Evolutionary conservation across 2,888 invertebrate genomes (phyloP), one percentile per base, ranked within the genome.

Genomic region (Griposia aprilina): DNA sequence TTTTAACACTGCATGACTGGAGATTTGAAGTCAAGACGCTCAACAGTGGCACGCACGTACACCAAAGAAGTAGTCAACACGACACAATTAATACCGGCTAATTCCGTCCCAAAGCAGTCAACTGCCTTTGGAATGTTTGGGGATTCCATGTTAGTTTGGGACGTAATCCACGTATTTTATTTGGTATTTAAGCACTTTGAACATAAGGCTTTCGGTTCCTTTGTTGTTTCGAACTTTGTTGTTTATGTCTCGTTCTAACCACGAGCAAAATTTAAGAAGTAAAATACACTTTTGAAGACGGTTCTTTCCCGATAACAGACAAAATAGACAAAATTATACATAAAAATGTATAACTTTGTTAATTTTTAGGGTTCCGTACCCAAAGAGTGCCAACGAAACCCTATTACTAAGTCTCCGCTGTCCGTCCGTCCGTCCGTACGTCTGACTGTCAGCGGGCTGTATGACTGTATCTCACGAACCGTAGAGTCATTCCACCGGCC

Each of bases 141-240:
- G 30, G 30, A 4, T 66, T 52, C 7, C 15, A 30, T 81, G 74
- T 81, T 77, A 72, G 68, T 77, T 82, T 72, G 73, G 78, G 75
- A 68, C 76, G 62, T 72, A 78, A 81, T 81, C 85, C 74, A 65
- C 48, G 23, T 83, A 76, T 81, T 83, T 85, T 79, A 72, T 77
- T 83, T 81, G 36, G 60, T 67, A 78, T 76, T 81, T 76, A 80
- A 71, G 76, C 62, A 76, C 76, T 83, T 79, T 30, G 66, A 41
- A 74, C 60, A n/a, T 57, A 66, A 74, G 63, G 74, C 60, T 77
- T 76, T 69, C 63, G 30, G 52, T 73, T 45, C 30, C 65, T 85
- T 80, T 66, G 73, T 45, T 41, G 59, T 52, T 59, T n/a, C 17
- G 13, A 74, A 74, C 48, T 74, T 26, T 13, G 36, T 36, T 77